Conservation (phyloP, 1,140 invertebrate genomes). For the Hirudo medicinalis region DNA sequence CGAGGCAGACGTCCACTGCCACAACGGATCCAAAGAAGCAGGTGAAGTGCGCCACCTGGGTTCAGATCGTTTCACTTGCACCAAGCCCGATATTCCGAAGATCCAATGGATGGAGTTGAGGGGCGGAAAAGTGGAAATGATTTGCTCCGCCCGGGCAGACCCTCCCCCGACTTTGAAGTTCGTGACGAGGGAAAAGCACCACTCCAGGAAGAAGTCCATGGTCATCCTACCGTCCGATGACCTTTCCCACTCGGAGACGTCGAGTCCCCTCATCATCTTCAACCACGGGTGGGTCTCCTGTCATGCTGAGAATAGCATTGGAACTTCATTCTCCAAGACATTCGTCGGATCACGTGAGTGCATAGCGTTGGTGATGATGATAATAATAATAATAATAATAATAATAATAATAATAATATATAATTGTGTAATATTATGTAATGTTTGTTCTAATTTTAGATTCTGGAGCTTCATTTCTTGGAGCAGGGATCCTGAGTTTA, state of each 20-base stretch:
- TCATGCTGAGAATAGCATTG: neutral
- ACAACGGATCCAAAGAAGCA: neutral
- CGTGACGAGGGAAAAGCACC: neutral
- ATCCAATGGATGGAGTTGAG: neutral
- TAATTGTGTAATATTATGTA: too few relatives aligned
- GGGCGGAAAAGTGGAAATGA: neutral
- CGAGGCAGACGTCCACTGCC: neutral
- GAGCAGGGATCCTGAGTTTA: too few relatives aligned
- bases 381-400: constrained; percentile 9
- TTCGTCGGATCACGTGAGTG: neutral
- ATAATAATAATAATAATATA: neutral
- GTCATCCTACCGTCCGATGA: neutral
- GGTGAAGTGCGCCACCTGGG: neutral
- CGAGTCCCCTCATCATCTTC: neutral
- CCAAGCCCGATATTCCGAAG: neutral
- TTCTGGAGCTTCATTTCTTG: too few relatives aligned
- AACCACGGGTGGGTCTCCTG: neutral
- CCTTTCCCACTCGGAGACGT: neutral
- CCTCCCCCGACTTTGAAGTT: neutral
- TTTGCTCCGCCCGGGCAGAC: neutral
- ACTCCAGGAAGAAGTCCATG: neutral
- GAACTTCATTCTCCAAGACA: neutral
- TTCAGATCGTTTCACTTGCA: neutral
- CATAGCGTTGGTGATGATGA: neutral
- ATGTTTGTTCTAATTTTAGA: too few relatives aligned